Conservation (phyloP, 2,797 vertebrate genomes). For the Centroberyx gerrardi region DNA sequence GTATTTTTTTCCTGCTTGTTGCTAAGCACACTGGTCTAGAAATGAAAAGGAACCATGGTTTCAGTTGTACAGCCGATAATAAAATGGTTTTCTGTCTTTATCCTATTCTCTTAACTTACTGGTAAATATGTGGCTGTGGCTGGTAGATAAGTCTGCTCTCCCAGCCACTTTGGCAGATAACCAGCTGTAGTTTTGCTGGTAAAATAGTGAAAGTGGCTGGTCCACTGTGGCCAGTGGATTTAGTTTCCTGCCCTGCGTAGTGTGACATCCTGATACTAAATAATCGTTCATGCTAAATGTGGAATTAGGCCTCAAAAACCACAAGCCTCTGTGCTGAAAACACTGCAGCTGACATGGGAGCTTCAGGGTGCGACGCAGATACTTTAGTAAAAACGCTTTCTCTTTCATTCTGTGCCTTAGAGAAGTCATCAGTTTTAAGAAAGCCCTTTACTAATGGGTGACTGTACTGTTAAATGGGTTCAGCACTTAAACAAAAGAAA, state of each 20-base stretch:
- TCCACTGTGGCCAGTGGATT: too few species aligned
- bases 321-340: neutral
- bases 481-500: neutral
- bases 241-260: too few species aligned
- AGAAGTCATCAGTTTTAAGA: neutral
- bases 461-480: neutral
- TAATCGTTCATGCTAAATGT: neutral
- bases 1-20: neutral
- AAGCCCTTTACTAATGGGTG: conserved; percentile 14
- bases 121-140: neutral
- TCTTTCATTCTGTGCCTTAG: conserved; percentile 52
- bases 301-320: neutral
- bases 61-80: neutral
- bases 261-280: too few species aligned
- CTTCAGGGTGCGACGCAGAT: conserved; percentile 8
- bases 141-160: neutral
- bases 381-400: neutral
- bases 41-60: neutral
- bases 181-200: too few species aligned
- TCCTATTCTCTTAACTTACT: too few species aligned
- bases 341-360: neutral
- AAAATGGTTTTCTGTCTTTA: too few species aligned
- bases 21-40: neutral
- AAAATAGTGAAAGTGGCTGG: too few species aligned
- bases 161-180: too few species aligned